Conservation (phyloP, 1,140 invertebrate genomes). For the Ceratitis capitata region DNA sequence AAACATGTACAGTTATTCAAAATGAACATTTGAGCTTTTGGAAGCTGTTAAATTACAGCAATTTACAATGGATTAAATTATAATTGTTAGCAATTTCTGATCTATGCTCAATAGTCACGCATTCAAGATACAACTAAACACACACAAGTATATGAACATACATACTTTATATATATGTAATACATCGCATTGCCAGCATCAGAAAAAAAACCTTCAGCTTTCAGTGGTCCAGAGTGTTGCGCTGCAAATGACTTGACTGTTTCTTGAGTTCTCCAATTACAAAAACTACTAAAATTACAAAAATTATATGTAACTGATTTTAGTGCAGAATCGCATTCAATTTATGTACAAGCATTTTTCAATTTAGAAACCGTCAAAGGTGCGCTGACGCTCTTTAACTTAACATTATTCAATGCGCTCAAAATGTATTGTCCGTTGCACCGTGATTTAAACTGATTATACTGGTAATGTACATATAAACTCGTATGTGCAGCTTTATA, state of each 20-base stretch:
- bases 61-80: constrained; percentile 21
- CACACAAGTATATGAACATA: neutral
- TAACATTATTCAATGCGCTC: too few relatives aligned
- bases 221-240: neutral
- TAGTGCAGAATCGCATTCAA: neutral
- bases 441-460: neutral
- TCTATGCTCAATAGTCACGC: neutral
- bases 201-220: neutral
- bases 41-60: neutral
- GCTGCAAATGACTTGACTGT: neutral
- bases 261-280: neutral
- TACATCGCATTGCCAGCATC: too few relatives aligned
- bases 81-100: constrained; percentile 13
- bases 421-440: neutral
- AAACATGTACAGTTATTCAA: neutral
- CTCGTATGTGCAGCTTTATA: neutral
- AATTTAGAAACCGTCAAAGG: neutral
- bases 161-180: too few relatives aligned
- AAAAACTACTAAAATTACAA: neutral
- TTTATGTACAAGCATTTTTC: too few relatives aligned
- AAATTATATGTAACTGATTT: neutral
- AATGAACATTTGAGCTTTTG: neutral
- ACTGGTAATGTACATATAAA: too few relatives aligned
- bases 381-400: neutral
- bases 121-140: neutral